Evolutionary conservation across 2,888 invertebrate genomes (phyloP), one percentile per base, ranked within the genome.

Genomic region (Agrypnus murinus): DNA sequence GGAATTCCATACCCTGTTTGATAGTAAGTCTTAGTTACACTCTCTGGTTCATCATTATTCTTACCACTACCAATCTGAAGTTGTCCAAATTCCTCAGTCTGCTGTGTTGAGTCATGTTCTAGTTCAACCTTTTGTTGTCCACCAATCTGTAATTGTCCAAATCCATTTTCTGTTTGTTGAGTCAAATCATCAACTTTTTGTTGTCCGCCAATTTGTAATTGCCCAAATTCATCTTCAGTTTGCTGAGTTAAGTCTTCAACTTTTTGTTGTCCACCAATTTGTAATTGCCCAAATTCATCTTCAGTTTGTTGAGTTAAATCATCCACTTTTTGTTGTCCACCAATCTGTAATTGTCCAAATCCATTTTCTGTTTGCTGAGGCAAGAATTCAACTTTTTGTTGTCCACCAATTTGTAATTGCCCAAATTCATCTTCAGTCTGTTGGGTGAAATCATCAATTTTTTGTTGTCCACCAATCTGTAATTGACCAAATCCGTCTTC

Each of bases 91-190:
- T 62, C 62, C 71, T 81, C 59, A 77, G 78, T 73, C 60, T 79
- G 73, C 72, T 80, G 79, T 5, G 75, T 76, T 6, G 77, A 58
- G 71, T 79, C 78, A n/a, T n/a, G n/a, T n/a, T n/a, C n/a, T n/a
- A n/a, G n/a, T 62, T 70, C 64, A 19, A 38, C 67, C 46, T 50
- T 50, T 40, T 65, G 40, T 57, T 69, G 63, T 10, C 48, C 40
- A 7, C 63, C 67, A 34, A 65, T 55, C 53, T 34, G 8, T 48
- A 17, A n/a, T 25, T 40, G 64, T 8, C 19, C n/a, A n/a, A n/a
- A n/a, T n/a, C n/a, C 50, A 12, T 43, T 43, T 2, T 25, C 25
- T n/a, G n/a, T n/a, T 25, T 25, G 25, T 25, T 25, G 25, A 57
- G 55, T 59, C 36, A 63, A 66, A 12, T 60, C 57, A 7, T 38